Conservation (phyloP, 2,888 invertebrate genomes). For the Lymantria dispar region DNA sequence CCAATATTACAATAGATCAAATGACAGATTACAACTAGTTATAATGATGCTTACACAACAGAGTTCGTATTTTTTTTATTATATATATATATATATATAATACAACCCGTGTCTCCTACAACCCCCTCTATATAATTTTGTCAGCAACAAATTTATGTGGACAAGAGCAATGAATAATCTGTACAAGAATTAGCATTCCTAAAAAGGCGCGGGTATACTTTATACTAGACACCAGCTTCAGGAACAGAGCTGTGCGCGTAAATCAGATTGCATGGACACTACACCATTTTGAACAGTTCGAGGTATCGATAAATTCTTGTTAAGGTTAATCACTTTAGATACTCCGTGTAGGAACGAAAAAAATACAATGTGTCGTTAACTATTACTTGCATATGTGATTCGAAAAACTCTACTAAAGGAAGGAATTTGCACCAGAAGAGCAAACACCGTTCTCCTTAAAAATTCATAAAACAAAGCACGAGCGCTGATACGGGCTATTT, state of each 20-base stretch:
- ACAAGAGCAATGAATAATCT: constrained; percentile 57
- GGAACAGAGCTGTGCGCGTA: constrained; percentile 60
- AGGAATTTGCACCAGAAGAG: too few species aligned
- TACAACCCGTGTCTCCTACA: constrained; percentile 24
- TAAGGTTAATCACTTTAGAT: constrained; percentile 20
- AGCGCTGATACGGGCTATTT: too few species aligned
- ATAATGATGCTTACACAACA: too few species aligned
- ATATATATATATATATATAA: too few species aligned
- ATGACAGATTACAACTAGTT: too few species aligned
- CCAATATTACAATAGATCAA: too few species aligned
- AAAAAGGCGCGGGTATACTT: constrained; percentile 65
- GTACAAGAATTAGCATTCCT: constrained; percentile 64
- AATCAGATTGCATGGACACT: constrained; percentile 74
- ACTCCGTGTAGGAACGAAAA: neutral
- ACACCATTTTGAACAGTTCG: constrained; percentile 62
- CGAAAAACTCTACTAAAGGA: neutral
- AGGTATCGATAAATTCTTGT: constrained; percentile 39
- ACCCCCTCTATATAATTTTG: constrained; percentile 24
- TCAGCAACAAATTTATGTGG: constrained; percentile 41
- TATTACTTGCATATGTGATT: neutral
- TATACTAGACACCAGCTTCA: constrained; percentile 49
- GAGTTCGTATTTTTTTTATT: too few species aligned
- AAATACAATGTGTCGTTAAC: too few species aligned
- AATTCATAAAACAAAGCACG: too few species aligned
- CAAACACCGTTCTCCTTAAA: too few species aligned